phyloP scores from a whole-genome alignment of 2,113 vertebrate species.

The Coturnix japonica region DNA sequence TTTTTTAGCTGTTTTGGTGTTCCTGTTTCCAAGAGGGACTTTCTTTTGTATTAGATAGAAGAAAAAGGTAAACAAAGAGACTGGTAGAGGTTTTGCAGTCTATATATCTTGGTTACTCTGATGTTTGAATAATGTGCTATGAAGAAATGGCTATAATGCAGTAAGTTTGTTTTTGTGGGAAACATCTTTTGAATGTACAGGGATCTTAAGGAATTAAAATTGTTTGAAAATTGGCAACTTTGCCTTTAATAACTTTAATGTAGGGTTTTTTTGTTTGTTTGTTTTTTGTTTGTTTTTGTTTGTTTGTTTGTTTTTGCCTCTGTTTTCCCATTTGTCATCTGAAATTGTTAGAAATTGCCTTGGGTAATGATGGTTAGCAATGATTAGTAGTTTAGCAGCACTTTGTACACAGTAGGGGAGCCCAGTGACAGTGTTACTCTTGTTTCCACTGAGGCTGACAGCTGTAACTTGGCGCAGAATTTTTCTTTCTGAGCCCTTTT shows the following conservation, averaged over 20 bases:
- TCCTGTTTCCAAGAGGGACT: not conserved
- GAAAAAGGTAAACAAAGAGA: not conserved
- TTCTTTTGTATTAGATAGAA: not conserved
- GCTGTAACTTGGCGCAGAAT: not conserved
- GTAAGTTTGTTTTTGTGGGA: not conserved
- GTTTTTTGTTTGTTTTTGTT: too few relatives aligned
- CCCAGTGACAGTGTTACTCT: not conserved
- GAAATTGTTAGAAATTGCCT: not conserved
- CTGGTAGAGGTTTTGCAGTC: constrained; percentile 11
- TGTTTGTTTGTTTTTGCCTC: not conserved
- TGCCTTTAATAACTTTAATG: not conserved
- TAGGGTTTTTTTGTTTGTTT: not conserved
- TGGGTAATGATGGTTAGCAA: not conserved
- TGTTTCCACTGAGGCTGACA: not conserved
- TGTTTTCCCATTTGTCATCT: not conserved
- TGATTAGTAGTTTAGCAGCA: not conserved
- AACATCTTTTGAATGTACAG: not conserved
- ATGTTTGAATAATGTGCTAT: not conserved
- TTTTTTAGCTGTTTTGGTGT: not conserved
- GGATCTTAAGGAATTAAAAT: not conserved
- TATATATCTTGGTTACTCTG: not conserved
- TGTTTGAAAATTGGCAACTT: not conserved
- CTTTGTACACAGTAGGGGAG: not conserved
- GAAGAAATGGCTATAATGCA: not conserved
- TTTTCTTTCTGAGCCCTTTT: not conserved